These are phyloP conservation scores for Scopus umbretta DNA, from an alignment of 2,113 vertebrate species.

Conservation along the genomic window DNA sequence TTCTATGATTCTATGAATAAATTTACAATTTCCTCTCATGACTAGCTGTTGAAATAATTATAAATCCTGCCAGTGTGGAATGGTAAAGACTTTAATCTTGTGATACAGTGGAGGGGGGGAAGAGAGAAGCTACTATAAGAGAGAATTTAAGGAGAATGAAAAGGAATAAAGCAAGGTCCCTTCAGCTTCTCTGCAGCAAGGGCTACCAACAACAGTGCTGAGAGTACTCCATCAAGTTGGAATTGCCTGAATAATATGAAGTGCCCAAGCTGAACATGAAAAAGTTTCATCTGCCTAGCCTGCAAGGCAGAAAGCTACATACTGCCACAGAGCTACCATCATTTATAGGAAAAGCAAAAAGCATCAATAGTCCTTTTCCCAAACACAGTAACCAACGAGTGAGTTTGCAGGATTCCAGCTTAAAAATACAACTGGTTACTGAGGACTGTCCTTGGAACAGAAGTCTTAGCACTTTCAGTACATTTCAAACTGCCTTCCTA, in stretches of 20 bases:
- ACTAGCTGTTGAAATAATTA: not conserved
- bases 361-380: not conserved
- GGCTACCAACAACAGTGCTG: not conserved
- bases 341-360: not conserved
- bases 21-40: not conserved
- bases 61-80: not conserved
- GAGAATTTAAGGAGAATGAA: not conserved
- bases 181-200: not conserved
- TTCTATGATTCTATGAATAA: not conserved
- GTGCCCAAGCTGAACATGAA: not conserved
- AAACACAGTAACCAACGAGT: not conserved
- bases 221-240: not conserved
- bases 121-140: not conserved
- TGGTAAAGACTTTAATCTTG: not conserved
- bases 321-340: not conserved
- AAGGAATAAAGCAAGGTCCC: not conserved
- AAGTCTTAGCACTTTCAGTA: not conserved
- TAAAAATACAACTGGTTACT: not conserved
- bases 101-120: too few relatives aligned
- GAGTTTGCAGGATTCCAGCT: not conserved
- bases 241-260: not conserved
- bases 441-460: not conserved
- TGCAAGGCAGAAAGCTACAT: not conserved
- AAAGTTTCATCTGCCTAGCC: not conserved
- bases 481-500: not conserved